Conservation (phyloP, 2,113 vertebrate species). For the Boulengerochromis microlepis region DNA sequence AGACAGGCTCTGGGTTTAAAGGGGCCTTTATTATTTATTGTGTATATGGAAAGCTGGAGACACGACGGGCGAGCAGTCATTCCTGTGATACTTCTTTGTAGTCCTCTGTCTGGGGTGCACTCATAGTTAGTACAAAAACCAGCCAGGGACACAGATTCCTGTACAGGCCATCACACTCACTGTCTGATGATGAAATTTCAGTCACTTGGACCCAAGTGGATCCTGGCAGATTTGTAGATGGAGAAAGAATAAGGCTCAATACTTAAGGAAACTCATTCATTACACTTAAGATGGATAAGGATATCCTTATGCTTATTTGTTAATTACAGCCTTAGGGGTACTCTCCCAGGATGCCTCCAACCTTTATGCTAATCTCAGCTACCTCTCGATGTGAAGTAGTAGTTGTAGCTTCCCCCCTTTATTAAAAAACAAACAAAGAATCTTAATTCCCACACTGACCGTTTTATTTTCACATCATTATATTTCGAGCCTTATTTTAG, state of each 20-base stretch:
- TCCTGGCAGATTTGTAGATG: neutral
- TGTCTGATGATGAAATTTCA: neutral
- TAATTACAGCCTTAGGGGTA: neutral
- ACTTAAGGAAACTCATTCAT: neutral
- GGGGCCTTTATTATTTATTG: neutral
- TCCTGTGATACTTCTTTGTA: neutral
- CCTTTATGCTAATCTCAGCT: neutral
- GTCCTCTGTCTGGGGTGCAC: neutral
- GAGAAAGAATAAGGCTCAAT: neutral
- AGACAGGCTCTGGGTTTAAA: neutral
- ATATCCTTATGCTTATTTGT: neutral
- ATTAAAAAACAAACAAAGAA: neutral
- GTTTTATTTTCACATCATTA: neutral
- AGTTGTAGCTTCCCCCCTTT: neutral
- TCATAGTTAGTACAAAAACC: neutral
- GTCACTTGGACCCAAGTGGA: neutral
- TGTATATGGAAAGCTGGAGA: neutral
- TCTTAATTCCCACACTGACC: neutral
- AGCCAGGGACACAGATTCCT: neutral
- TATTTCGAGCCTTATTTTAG: neutral
- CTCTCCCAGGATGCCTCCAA: neutral
- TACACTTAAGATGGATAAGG: neutral
- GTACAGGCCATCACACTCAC: neutral
- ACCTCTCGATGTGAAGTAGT: neutral
- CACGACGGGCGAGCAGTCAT: rapidly evolving